Base-by-base conservation (phyloP, 2,888 invertebrate species). In the Diaprepes abbreviatus region DNA sequence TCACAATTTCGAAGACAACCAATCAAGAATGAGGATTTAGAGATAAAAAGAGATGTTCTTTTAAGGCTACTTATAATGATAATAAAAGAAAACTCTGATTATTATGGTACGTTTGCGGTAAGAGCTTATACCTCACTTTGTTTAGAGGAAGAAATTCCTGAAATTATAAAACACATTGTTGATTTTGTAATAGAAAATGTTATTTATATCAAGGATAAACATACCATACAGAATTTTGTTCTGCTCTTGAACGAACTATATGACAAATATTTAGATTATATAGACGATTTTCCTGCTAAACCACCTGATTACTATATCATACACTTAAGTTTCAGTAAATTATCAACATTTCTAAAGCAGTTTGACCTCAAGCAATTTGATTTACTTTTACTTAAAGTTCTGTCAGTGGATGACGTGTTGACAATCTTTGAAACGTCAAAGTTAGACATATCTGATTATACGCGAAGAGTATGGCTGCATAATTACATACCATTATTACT, bases 401-500 rank as follows among this genome's bases (percentile, higher is more conserved):
- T 66, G 62, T 31, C 63, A 14, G 19, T 63, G 7, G 35, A 62
- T n/a, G 54, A 63, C 7, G 59, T 74, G 3, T 48, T 74, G 33
- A 54, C 63, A 12, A 40, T 36, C 38, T 17, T 74, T 40, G 28
- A 43, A 36, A 24, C 16, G 10, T 31, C 17, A 24, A 35, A 55
- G 40, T 50, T 50, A 1, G 40, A 60, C 54, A 36, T 19, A 3
- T 43, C 72, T 24, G 45, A 71, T 19, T 76, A 68, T 50, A 14
- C 72, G 36, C 54, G 63, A 4, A 70, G 77, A 40, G 40, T 79
- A 52, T 78, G 76, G 77, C 64, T 75, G 3, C 71, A 77, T 60
- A 78, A 77, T 65, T 73, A 79, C 68, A 28, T 78, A 19, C 73
- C 77, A 3, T 74, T 71, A 55, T 48, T 77, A 28, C 19, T 78